Evolutionary conservation across 2,797 vertebrate genomes (phyloP).

Genomic region (Falco biarmicus): DNA sequence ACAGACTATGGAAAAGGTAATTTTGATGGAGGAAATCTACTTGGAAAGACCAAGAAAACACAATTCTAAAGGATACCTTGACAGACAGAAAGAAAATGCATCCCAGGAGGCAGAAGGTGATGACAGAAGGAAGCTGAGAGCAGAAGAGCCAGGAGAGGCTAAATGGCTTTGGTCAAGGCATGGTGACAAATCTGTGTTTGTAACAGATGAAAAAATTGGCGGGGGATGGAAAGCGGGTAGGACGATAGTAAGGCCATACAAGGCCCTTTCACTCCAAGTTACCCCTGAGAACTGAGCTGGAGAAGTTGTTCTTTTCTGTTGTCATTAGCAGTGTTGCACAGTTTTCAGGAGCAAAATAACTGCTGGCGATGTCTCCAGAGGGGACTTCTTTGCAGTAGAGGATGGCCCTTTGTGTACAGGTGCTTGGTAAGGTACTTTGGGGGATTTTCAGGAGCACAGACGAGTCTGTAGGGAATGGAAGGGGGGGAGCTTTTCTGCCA

Average conservation of each 20-base stretch:
- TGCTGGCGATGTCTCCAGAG: rapidly evolving
- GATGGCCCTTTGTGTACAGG: background rate
- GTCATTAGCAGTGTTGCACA: background rate
- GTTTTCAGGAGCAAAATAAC: background rate
- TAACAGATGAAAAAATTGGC: background rate
- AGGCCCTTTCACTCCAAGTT: background rate
- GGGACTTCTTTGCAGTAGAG: background rate
- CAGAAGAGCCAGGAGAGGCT: background rate
- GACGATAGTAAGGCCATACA: background rate
- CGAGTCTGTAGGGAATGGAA: background rate
- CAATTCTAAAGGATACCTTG: background rate
- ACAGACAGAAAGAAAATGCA: background rate
- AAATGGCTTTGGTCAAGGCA: background rate
- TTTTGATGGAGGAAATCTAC: background rate
- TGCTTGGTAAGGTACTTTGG: background rate
- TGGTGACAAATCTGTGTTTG: background rate
- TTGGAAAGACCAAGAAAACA: background rate
- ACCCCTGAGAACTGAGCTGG: background rate
- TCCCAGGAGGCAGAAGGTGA: background rate
- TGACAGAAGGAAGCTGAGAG: background rate
- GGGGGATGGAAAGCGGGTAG: background rate
- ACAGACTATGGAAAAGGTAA: background rate
- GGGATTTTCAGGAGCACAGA: background rate
- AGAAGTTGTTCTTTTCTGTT: background rate
- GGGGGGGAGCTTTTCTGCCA: background rate